Evolutionary conservation across 2,113 vertebrate species (phyloP).

Genomic region (Platysteira castanea): DNA sequence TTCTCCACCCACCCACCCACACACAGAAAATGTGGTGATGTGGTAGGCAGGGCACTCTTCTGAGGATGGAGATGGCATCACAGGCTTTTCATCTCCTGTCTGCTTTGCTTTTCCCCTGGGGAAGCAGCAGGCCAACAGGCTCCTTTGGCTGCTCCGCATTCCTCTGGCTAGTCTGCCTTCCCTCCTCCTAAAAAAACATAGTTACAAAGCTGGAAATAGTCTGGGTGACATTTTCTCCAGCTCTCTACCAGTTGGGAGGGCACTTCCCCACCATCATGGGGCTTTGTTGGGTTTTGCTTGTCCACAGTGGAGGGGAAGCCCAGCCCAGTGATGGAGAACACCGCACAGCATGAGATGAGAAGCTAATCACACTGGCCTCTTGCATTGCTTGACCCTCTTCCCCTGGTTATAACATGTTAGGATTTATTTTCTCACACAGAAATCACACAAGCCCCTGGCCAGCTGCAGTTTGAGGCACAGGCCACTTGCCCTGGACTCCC

Average conservation of each 20-base stretch:
- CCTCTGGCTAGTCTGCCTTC: not conserved
- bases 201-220: not conserved
- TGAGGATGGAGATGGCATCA: conserved; percentile 12
- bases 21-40: not conserved
- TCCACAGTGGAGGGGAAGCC: not conserved
- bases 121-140: not conserved
- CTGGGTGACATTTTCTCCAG: not conserved
- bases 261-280: not conserved
- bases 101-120: not conserved
- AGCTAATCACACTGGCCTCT: not conserved
- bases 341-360: not conserved
- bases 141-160: not conserved
- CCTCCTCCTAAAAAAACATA: not conserved
- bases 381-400: not conserved
- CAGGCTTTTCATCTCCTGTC: conserved; percentile 45
- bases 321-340: not conserved
- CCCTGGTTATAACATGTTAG: not conserved
- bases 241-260: not conserved
- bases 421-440: not conserved
- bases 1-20: not conserved
- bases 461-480: not conserved
- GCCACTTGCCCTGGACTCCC: not conserved
- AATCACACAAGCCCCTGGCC: not conserved
- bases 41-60: conserved; percentile 26
- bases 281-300: not conserved